phyloP scores from a whole-genome alignment of 2,797 vertebrate genomes.

The Poecilia velifera region DNA sequence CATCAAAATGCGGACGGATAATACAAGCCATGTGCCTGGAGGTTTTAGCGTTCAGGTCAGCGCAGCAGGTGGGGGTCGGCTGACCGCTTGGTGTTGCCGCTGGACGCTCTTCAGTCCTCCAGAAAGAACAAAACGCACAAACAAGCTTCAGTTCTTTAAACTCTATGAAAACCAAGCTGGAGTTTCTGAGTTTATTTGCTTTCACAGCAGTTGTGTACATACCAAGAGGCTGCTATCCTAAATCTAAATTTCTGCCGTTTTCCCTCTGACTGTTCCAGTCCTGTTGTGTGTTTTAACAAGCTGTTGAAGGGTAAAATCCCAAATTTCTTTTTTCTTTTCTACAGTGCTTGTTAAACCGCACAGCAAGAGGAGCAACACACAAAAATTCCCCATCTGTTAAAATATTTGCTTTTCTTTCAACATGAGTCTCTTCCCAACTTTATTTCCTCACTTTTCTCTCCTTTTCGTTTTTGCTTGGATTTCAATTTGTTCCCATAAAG shows the following conservation, averaged over 20 bases:
- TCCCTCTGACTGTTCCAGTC: conserved; percentile 42
- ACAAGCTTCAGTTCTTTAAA: conserved; percentile 21
- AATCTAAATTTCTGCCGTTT: conserved; percentile 60
- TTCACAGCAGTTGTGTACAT: conserved; percentile 68
- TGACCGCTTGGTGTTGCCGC: conserved; percentile 73
- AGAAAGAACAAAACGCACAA: conserved; percentile 44
- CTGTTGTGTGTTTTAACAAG: conserved; percentile 49
- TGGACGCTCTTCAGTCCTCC: conserved; percentile 67
- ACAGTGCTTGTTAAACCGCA: conserved; percentile 47
- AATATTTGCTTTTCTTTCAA: conserved; percentile 80
- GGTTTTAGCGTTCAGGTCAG: conserved; percentile 29
- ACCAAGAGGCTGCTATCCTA: conserved; percentile 59
- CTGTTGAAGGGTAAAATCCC: conserved; percentile 53
- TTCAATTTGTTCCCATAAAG: conserved; percentile 62
- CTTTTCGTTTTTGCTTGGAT: conserved; percentile 27
- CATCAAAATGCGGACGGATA: conserved; percentile 26
- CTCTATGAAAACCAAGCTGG: conserved; percentile 8
- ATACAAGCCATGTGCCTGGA: conserved; percentile 30
- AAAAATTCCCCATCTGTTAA: conserved; percentile 79
- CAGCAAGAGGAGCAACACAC: conserved; percentile 39
- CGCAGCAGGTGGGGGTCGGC: conserved; percentile 25
- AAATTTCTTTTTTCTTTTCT: conserved; percentile 32
- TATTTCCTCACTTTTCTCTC: conserved; percentile 20
- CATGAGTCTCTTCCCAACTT: conserved; percentile 67
- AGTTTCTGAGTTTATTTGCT: conserved; percentile 63